These are phyloP conservation scores for Apodemus agrarius DNA, from an alignment of 2,797 vertebrate genomes.

Conservation along the genomic window DNA sequence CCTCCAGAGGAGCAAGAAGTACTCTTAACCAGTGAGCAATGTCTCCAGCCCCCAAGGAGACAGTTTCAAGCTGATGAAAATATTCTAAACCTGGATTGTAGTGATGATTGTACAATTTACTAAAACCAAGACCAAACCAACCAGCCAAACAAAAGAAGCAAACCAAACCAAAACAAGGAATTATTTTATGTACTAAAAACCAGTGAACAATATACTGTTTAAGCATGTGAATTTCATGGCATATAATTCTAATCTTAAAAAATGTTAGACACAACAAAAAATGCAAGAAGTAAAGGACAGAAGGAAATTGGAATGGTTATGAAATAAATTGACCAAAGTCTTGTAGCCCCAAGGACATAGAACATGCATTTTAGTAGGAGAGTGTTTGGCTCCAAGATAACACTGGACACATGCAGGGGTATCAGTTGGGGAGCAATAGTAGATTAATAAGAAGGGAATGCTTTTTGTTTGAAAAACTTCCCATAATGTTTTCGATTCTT, in stretches of 20 bases:
- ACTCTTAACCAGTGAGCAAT: not conserved
- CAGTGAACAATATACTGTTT: not conserved
- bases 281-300: not conserved
- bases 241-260: not conserved
- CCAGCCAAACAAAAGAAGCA: not conserved
- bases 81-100: not conserved
- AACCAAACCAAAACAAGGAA: not conserved
- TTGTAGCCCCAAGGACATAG: not conserved
- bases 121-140: not conserved
- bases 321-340: constrained; percentile 32
- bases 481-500: not conserved
- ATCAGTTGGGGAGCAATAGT: not conserved
- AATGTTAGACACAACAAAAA: not conserved
- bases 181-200: not conserved
- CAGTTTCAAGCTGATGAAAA: not conserved
- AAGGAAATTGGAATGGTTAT: not conserved
- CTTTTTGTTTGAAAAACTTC: constrained; percentile 21
- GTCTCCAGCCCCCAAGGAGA: not conserved
- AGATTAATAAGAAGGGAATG: not conserved
- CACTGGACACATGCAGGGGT: not conserved
- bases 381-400: not conserved
- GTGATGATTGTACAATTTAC: not conserved
- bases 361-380: not conserved
- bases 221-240: not conserved
- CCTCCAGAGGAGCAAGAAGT: not conserved